phyloP scores from a whole-genome alignment of 2,797 vertebrate species.

The Orestias chungarensis region DNA sequence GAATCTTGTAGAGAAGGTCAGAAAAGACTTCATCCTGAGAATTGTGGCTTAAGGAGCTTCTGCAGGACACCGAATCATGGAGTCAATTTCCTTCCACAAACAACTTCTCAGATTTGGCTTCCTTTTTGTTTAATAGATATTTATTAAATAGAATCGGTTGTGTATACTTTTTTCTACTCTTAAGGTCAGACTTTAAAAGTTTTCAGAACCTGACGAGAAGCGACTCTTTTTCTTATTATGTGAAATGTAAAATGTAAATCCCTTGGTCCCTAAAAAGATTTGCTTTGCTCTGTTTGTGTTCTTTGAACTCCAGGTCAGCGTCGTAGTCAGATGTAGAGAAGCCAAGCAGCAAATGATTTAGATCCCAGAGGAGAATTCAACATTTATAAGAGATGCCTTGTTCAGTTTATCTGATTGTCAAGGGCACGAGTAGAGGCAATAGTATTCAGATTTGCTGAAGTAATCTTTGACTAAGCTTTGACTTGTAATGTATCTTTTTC shows the following conservation, averaged over 20 bases:
- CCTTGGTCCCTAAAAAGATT: neutral
- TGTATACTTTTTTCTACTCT: neutral
- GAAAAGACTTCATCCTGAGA: too few species aligned
- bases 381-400: neutral
- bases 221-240: neutral
- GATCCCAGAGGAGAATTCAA: neutral
- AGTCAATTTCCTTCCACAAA: too few species aligned
- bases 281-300: neutral
- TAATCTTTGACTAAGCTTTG: slow-evolving; percentile 18
- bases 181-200: neutral
- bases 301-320: neutral
- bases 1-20: neutral
- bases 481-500: slow-evolving; percentile 36
- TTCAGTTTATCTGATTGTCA: neutral
- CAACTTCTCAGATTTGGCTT: too few species aligned
- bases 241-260: neutral
- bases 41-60: too few species aligned
- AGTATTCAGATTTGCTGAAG: slow-evolving; percentile 24
- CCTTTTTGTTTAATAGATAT: neutral
- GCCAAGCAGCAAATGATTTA: neutral
- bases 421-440: slow-evolving; percentile 8
- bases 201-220: neutral
- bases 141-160: neutral
- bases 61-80: too few species aligned
- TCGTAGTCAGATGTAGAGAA: neutral